Base-by-base conservation (phyloP, 2,888 invertebrate genomes). In the Pharmacophagus antenor region DNA sequence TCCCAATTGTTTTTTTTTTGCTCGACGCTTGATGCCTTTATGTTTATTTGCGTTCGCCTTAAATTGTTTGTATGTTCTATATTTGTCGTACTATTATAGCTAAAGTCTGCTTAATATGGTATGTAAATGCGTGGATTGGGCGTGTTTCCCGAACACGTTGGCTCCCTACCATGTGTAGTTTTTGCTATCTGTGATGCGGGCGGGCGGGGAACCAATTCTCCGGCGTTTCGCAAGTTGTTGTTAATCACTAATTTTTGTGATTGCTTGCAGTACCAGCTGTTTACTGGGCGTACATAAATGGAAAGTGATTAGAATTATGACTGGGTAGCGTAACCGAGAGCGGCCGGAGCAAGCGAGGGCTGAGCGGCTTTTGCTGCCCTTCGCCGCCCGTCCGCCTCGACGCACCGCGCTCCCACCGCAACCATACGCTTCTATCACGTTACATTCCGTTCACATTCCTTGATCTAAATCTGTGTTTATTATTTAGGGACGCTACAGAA, bases 221-320 rank as follows among this genome's bases (percentile, higher is more conserved):
- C 69, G 70, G 70, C 74, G 70, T 69, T 74, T 73, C 76, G 74
- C 71, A 76, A 72, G 74, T 75, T 67, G 59, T 64, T 77, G 76
- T 81, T 85, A 84, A 83, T 81, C 71, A 79, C 74, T 70, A 73
- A 80, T 81, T 81, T 69, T 84, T 83, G 78, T 87, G 84, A 81
- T 91, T 87, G 87, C 88, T 93, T 93, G 81, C 93, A 93, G 93
- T 92, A 92, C 85, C 93, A 93, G 91, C 92, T 93, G 89, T 92
- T 93, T 92, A 92, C 92, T 88, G 92, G 93, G 87, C 92, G 92
- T 90, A 89, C 91, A 78, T 93, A 93, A 91, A 85, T 72, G 74
- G 76, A 75, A 75, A 79, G 80, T 76, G 68, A 74, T 80, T 77
- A 77, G 72, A 76, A 68, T 82, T 80, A 82, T 71, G 78, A 73